Base-by-base conservation (phyloP, 2,888 invertebrate genomes). In the Cheilosia pagana region DNA sequence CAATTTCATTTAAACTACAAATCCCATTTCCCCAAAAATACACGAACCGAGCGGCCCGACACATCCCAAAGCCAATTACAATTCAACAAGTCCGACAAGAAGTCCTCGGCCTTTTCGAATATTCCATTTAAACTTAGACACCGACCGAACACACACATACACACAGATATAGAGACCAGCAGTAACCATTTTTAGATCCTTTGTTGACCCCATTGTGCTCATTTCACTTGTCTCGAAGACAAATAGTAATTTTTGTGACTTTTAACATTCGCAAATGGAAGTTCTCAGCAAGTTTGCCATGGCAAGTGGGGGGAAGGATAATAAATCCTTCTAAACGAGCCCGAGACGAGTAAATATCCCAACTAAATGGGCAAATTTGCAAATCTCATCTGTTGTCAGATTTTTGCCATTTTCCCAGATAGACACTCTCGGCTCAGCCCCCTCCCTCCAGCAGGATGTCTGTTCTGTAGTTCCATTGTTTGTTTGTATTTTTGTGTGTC, bases 331-430 rank as follows among this genome's bases (percentile, higher is more conserved):
- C 41, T 41, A 14, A 55, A 71, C 71, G 25, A 81, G 52, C 45
- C 59, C 60, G 62, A 75, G 68, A 81, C 75, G 50, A 81, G 81
- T 75, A 76, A 81, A 76, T 81, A 77, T 71, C 70, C 71, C 52
- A 39, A 45, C 45, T 75, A 74, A 75, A 75, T 75, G 74, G 70
- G 48, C 60, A 75, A 76, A 81, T 85, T 85, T 85, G 71, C 75
- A 67, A 85, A 76, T 85, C 85, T 81, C 85, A 85, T 71, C 85
- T 85, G 81, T 50, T 76, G 81, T 76, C 85, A 67, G 79, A 76
- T 81, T 53, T 77, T 31, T 41, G 62, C 50, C 28, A 35, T 45
- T 67, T 25, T 39, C 5, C n/a, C 23, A 16, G 55, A 12, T 19
- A n/a, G 16, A 43, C 25, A 52, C n/a, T 7, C n/a, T 7, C n/a